Evolutionary conservation across 1,140 invertebrate species (phyloP), one percentile per base, ranked within the genome.

Genomic region (Bombus cullumanus): DNA sequence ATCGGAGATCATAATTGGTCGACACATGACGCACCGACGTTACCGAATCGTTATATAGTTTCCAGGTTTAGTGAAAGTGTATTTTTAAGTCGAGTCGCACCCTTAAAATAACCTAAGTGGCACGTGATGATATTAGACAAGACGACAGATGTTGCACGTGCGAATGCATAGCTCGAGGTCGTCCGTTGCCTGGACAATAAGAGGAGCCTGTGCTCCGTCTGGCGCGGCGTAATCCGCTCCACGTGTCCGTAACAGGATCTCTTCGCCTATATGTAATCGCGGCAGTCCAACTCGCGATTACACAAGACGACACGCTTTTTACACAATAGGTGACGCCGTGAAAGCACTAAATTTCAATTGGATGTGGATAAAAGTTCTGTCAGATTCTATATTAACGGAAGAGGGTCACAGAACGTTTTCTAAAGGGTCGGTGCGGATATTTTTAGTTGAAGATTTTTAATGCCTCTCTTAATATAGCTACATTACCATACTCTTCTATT

Each of bases 211-310:
- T 22, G 41, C 28, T 57, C 41, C n/a, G 73, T 79, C 57, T 78
- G 68, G 53, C 74, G 85, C n/a, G 15, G n/a, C 4, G 28, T 86
- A 84, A 86, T 84, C 68, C 74, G 41, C 64, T 53, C 66, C 74
- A 84, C 81, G 74, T 84, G 85, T 71, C 18, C 22, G 85, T 86
- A 83, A 86, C 66, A 83, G 74, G 66, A 86, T 83, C 57, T 53
- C 43, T 72, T 72, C n/a, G 43, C 6, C 34, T 43, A 62, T 18
- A 25, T 28, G 12, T 62, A 53, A 77, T 53, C 79, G 37, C 0
- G 5, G 15, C 25, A 62, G 73, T 31, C 72, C 37, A 43, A 2
- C 73, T 59, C 10, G 39, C 78, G 68, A 83, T 83, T 78, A 78
- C 85, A 43, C 66, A 31, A 83, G 66, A 34, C 59, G 82, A 57